phyloP scores from a whole-genome alignment of 2,113 vertebrate species.

The Pipra filicauda region DNA sequence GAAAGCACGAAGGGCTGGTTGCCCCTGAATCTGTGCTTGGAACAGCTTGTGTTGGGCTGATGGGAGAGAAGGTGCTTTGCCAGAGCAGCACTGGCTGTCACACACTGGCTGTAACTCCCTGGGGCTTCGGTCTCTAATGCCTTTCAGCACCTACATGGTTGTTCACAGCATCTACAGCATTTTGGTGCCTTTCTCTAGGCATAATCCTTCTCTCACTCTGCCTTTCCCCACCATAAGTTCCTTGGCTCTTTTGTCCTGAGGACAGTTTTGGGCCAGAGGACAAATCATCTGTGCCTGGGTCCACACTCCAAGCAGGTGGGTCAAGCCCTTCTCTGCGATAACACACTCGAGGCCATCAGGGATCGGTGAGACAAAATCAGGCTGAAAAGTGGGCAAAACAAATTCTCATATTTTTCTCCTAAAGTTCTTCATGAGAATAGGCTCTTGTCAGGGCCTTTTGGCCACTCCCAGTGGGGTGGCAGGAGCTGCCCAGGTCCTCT shows the following conservation, averaged over 20 bases:
- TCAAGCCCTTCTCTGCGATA: background rate
- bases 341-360: background rate
- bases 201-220: background rate
- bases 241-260: background rate
- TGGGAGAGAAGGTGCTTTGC: background rate
- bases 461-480: accelerated
- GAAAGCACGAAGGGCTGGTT: background rate
- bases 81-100: background rate
- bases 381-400: background rate
- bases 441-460: background rate
- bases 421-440: background rate
- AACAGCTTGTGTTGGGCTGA: background rate
- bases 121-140: accelerated
- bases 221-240: background rate
- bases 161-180: background rate
- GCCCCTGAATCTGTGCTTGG: background rate
- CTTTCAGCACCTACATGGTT: background rate
- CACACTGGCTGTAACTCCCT: background rate
- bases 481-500: background rate
- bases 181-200: background rate
- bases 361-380: background rate
- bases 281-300: background rate
- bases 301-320: background rate
- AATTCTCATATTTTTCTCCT: background rate
- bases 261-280: background rate